Percentiles rank a stretch among this genome's conserved stretches.
Conservation (phyloP, 2,113 vertebrate genomes). For the Brachypodius melanocephalos region DNA sequence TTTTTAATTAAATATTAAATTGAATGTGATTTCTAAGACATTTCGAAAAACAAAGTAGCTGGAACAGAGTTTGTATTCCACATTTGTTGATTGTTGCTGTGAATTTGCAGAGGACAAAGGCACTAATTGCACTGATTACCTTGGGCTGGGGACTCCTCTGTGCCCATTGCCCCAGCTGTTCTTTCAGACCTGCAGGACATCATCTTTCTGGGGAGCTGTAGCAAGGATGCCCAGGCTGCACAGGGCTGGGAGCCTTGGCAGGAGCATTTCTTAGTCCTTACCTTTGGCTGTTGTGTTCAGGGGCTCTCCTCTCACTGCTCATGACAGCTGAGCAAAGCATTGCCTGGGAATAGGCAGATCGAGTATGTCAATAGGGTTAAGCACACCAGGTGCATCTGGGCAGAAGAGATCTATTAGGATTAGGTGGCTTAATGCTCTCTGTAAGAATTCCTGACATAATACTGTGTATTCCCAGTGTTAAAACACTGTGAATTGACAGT, state of each 20-base stretch:
- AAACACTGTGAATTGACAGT: neutral
- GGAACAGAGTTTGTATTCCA: neutral
- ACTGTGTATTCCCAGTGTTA: neutral
- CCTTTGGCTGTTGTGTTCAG: neutral
- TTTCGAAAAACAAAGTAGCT: neutral
- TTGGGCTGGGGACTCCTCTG: neutral
- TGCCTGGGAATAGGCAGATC: neutral
- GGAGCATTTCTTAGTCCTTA: neutral
- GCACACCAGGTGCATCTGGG: no score
- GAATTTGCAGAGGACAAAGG: neutral
- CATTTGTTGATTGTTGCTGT: neutral
- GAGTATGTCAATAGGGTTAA: neutral
- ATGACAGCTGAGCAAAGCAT: neutral
- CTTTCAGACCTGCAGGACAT: neutral
- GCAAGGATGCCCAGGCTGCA: neutral
- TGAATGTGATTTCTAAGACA: neutral
- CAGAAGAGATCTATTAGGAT: neutral
- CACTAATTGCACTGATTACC: neutral
- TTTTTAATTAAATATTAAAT: neutral
- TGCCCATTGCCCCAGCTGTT: accelerated
- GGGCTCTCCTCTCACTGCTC: neutral
- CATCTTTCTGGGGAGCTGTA: neutral
- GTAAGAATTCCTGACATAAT: neutral
- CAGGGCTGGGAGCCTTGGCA: neutral
- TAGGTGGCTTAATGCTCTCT: neutral